Percentiles rank a stretch among this genome's conserved stretches.
Evolutionary conservation across 2,888 invertebrate genomes (phyloP).

Genomic region (Strigamia transsilvanica): DNA sequence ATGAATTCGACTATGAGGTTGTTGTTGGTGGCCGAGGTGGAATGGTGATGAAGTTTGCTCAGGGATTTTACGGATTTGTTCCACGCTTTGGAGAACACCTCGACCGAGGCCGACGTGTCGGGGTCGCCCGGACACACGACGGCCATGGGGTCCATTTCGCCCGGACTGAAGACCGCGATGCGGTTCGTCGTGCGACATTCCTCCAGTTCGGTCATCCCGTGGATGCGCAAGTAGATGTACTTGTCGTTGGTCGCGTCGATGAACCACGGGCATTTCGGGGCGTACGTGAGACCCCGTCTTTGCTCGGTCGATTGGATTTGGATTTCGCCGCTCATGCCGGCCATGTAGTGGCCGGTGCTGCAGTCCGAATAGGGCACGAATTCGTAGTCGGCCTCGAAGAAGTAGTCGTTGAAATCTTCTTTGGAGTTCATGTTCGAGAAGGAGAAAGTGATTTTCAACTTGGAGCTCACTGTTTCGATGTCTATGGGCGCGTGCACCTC

Average conservation of each 20-base stretch:
- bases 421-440: constrained; percentile 81
- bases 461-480: constrained; percentile 75
- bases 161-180: constrained; percentile 73
- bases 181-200: constrained; percentile 77
- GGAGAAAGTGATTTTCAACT: constrained; percentile 77
- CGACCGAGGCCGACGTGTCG: constrained; percentile 65
- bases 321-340: constrained; percentile 79
- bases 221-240: constrained; percentile 59
- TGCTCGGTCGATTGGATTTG: constrained; percentile 75
- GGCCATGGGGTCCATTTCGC: constrained; percentile 55
- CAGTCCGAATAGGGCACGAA: constrained; percentile 78
- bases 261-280: constrained; percentile 59
- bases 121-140: constrained; percentile 54
- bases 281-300: neutral
- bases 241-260: constrained; percentile 58
- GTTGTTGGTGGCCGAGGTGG: constrained; percentile 67
- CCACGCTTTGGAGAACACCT: constrained; percentile 78
- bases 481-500: constrained; percentile 71
- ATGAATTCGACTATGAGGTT: constrained; percentile 76
- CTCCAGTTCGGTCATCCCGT: constrained; percentile 57
- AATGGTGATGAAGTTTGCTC: neutral
- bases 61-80: constrained; percentile 63
- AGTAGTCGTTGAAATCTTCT: constrained; percentile 80
- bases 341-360: constrained; percentile 71
- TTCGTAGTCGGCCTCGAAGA: constrained; percentile 81